Conservation (phyloP, 2,888 invertebrate species). For the Gisinianus flammeolus region DNA sequence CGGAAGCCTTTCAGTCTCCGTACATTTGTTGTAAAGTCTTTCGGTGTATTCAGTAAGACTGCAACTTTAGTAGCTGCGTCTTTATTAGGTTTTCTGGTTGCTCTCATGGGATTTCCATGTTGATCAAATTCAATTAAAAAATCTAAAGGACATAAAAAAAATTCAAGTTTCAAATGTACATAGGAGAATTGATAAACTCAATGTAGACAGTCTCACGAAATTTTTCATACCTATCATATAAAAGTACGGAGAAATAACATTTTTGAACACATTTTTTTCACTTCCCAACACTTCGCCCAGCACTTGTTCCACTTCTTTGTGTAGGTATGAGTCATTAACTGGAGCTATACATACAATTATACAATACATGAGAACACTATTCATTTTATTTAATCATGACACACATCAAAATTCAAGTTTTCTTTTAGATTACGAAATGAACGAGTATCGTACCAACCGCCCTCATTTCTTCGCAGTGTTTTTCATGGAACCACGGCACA, state of each 20-base stretch:
- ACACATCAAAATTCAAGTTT: too few species aligned
- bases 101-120: slow-evolving; percentile 42
- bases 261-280: background rate
- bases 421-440: background rate
- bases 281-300: background rate
- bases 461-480: slow-evolving; percentile 64
- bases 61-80: slow-evolving; percentile 59
- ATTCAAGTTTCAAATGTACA: background rate
- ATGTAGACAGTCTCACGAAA: slow-evolving; percentile 8
- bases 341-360: background rate
- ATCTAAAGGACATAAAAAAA: slow-evolving; percentile 47
- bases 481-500: slow-evolving; percentile 73
- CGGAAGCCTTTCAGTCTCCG: slow-evolving; percentile 65
- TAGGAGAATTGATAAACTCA: slow-evolving; percentile 35
- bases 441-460: background rate
- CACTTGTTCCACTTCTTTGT: background rate
- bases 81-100: slow-evolving; percentile 27
- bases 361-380: background rate
- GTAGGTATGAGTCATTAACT: background rate
- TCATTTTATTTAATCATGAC: too few species aligned
- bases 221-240: slow-evolving; percentile 17
- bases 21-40: slow-evolving; percentile 65
- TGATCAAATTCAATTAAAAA: slow-evolving; percentile 59
- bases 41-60: slow-evolving; percentile 63
- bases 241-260: background rate